Evolutionary conservation across 2,888 invertebrate genomes (phyloP).

Genomic region (Tenthredo distinguenda): DNA sequence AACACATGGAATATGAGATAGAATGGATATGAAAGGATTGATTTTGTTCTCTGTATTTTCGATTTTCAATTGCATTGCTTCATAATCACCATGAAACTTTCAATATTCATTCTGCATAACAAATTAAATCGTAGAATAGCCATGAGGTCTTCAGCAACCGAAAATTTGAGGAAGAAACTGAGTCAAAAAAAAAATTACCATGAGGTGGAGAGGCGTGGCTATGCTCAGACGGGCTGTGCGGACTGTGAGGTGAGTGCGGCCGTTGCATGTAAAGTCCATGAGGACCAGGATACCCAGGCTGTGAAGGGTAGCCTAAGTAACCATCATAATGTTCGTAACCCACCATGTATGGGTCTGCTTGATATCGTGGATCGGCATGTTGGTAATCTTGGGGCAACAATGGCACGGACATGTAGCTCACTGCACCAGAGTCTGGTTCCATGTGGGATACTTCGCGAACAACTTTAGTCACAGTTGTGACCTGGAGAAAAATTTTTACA

Average conservation of each 20-base stretch:
- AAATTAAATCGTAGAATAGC: neutral
- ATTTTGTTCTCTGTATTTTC: neutral
- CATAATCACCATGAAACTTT: neutral
- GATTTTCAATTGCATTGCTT: neutral
- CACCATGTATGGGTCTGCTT: conserved; percentile 76
- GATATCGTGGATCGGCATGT: conserved; percentile 74
- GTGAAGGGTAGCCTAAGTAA: conserved; percentile 76
- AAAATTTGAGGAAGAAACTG: neutral
- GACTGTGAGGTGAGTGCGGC: conserved; percentile 72
- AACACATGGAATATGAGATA: too few relatives aligned
- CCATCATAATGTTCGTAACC: conserved; percentile 79
- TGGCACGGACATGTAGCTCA: conserved; percentile 76
- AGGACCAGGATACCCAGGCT: conserved; percentile 75
- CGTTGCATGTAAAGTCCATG: conserved; percentile 75
- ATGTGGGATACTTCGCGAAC: conserved; percentile 83
- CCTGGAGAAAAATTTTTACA: conserved; percentile 76
- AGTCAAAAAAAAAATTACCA: conserved; percentile 63
- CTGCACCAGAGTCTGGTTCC: conserved; percentile 80
- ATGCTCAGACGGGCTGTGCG: conserved; percentile 76
- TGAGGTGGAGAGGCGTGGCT: conserved; percentile 77
- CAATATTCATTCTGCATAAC: neutral
- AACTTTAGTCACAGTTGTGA: conserved; percentile 86
- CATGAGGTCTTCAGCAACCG: neutral
- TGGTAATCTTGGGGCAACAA: conserved; percentile 76
- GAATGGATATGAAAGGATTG: neutral